These are phyloP conservation scores for Hystrix cristata DNA, from an alignment of 2,113 vertebrate genomes.

Conservation along the genomic window DNA sequence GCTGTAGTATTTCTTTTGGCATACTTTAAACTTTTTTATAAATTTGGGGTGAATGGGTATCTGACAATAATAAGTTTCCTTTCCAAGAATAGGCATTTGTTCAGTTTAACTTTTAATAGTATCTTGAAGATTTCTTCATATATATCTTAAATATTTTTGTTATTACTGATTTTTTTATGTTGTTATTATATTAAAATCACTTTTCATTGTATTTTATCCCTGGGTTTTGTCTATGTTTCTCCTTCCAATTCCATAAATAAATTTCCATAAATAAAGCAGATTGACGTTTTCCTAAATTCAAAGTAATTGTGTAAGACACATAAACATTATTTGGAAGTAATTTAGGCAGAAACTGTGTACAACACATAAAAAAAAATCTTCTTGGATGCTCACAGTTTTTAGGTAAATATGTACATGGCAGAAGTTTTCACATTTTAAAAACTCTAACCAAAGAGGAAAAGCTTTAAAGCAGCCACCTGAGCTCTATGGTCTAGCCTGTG, in stretches of 20 bases:
- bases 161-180: background rate
- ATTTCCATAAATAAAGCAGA: background rate
- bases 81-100: background rate
- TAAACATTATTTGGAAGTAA: background rate
- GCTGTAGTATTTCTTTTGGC: background rate
- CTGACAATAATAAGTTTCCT: background rate
- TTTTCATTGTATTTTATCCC: background rate
- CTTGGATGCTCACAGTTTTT: background rate
- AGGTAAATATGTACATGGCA: background rate
- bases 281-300: background rate
- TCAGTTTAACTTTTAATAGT: background rate
- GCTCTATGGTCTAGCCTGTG: background rate
- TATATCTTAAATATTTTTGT: background rate
- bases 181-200: background rate
- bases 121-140: background rate
- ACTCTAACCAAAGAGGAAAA: background rate
- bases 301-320: background rate
- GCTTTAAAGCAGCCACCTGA: background rate
- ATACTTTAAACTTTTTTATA: background rate
- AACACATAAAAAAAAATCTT: conserved; percentile 9
- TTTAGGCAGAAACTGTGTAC: background rate
- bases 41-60: background rate
- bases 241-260: background rate
- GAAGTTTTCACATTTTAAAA: background rate
- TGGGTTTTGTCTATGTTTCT: background rate